phyloP scores from a whole-genome alignment of 2,888 invertebrate genomes.

The Tetrapedia diversipes region DNA sequence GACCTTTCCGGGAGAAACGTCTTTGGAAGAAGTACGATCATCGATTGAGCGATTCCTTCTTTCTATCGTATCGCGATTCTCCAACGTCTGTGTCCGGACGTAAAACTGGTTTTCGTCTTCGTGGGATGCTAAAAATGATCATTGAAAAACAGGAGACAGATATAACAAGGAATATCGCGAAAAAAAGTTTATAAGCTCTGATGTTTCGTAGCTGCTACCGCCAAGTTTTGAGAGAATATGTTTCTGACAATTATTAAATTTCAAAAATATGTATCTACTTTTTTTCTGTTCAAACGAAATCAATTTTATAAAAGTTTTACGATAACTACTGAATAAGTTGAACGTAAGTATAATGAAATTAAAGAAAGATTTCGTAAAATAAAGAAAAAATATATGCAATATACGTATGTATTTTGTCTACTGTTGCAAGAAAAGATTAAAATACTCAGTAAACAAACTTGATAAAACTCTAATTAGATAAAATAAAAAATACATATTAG shows the following conservation, averaged over 20 bases:
- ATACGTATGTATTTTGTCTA: neutral
- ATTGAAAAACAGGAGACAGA: constrained; percentile 56
- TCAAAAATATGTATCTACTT: neutral
- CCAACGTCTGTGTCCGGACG: constrained; percentile 57
- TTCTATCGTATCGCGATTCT: constrained; percentile 59
- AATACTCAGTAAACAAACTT: no score
- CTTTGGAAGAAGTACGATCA: constrained; percentile 48
- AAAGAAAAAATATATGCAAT: neutral
- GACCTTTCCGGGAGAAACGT: constrained; percentile 46
- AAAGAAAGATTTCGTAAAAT: neutral
- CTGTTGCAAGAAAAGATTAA: no score
- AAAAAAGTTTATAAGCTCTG: constrained; percentile 15
- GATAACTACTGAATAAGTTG: neutral
- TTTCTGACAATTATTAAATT: neutral
- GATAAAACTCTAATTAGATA: neutral
- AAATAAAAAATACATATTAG: neutral
- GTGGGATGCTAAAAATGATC: constrained; percentile 56
- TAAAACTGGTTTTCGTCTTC: constrained; percentile 65
- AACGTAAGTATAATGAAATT: neutral
- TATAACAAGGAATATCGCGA: constrained; percentile 21
- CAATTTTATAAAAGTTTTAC: neutral
- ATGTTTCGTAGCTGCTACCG: neutral
- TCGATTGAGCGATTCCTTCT: constrained; percentile 63
- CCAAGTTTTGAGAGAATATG: neutral
- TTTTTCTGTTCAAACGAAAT: neutral